phyloP scores from a whole-genome alignment of 2,797 vertebrate species.

The Melanotaenia maccullochi region DNA sequence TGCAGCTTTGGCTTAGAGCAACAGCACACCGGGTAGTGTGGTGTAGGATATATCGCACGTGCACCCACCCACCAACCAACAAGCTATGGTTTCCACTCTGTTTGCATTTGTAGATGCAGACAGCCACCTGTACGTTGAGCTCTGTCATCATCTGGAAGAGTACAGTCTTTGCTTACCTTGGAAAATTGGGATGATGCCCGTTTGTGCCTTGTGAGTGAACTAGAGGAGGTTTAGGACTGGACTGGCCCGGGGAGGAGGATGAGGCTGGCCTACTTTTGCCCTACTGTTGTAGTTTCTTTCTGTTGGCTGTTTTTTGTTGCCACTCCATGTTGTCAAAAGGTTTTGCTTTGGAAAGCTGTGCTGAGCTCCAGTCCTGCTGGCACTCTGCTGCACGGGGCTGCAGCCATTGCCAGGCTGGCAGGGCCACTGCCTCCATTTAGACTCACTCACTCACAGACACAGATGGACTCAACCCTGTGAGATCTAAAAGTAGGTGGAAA shows the following conservation, averaged over 20 bases:
- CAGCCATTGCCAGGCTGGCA: constrained; percentile 37
- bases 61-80: neutral
- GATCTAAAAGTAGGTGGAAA: constrained; percentile 11
- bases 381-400: constrained; percentile 20
- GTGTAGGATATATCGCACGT: neutral
- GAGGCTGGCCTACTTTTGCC: constrained; percentile 58
- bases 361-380: constrained; percentile 41
- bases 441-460: constrained; percentile 14
- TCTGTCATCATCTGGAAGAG: constrained; percentile 31
- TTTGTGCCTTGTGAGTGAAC: constrained; percentile 32
- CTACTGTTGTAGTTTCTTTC: constrained; percentile 28
- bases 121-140: constrained; percentile 13
- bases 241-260: neutral
- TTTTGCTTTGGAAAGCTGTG: constrained; percentile 26
- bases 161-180: constrained; percentile 16
- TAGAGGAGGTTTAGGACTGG: constrained; percentile 22
- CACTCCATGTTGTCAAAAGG: constrained; percentile 49
- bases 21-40: neutral
- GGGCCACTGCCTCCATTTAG: constrained; percentile 24
- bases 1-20: constrained; percentile 18
- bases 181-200: constrained; percentile 29
- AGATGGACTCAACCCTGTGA: constrained; percentile 11
- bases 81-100: constrained; percentile 19
- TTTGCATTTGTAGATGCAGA: constrained; percentile 13
- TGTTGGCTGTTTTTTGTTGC: constrained; percentile 44